Percentiles rank a stretch among this genome's conserved stretches.
phyloP scores from a whole-genome alignment of 1,140 invertebrate genomes.

The Brachionus sp. region DNA sequence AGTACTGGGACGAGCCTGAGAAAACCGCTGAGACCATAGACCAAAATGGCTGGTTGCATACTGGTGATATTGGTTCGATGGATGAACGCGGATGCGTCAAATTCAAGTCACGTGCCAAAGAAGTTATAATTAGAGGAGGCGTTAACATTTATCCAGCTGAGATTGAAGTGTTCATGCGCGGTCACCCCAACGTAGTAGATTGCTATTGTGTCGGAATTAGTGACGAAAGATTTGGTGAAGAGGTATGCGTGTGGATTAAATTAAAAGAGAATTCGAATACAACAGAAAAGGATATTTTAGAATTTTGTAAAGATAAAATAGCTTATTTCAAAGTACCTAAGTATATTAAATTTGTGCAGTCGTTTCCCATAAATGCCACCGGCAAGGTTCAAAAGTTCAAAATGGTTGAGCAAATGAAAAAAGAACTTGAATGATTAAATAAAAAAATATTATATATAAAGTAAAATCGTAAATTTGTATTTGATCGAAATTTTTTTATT shows the following conservation, averaged over 20 bases:
- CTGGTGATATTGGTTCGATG: slow-evolving; percentile 42
- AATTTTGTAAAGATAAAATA: slow-evolving; percentile 71
- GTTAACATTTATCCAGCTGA: slow-evolving; percentile 80
- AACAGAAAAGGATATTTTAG: slow-evolving; percentile 64
- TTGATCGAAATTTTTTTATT: no score
- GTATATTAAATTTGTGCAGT: slow-evolving; percentile 67
- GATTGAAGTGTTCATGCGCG: slow-evolving; percentile 59
- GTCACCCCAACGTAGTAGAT: not conserved
- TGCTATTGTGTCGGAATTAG: slow-evolving; percentile 49
- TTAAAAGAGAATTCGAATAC: slow-evolving; percentile 59
- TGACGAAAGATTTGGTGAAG: slow-evolving; percentile 80
- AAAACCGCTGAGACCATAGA: slow-evolving; percentile 14
- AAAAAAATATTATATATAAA: no score
- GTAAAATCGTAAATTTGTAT: no score
- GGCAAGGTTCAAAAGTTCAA: slow-evolving; percentile 78
- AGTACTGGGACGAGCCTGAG: slow-evolving; percentile 27
- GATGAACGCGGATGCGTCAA: slow-evolving; percentile 47
- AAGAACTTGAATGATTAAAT: slow-evolving; percentile 16
- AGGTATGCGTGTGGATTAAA: slow-evolving; percentile 73
- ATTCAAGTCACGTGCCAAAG: slow-evolving; percentile 79
- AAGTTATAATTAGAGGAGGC: slow-evolving; percentile 84
- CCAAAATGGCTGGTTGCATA: slow-evolving; percentile 16
- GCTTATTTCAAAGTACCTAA: slow-evolving; percentile 77
- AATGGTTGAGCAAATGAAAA: slow-evolving; percentile 59
- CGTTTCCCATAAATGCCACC: slow-evolving; percentile 76